A percentile compares a stretch with the other conserved stretches of the same genome.
phyloP scores from a whole-genome alignment of 2,888 invertebrate genomes.

The Zaprionus lineosus region DNA sequence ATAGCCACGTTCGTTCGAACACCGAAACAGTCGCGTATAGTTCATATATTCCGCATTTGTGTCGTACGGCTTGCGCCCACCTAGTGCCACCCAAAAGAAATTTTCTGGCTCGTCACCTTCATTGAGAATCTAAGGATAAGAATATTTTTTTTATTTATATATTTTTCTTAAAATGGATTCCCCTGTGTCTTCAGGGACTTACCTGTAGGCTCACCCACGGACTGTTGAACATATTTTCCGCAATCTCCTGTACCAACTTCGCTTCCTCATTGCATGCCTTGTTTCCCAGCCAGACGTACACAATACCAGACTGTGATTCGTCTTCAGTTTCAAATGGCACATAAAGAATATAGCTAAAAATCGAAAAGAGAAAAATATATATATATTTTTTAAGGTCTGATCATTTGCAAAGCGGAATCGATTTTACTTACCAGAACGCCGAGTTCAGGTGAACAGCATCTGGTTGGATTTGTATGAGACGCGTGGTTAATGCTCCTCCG shows the following conservation, averaged over 20 bases:
- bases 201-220: conserved; percentile 91
- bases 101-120: conserved; percentile 99
- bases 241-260: conserved; percentile 93
- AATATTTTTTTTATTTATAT: no score
- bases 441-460: conserved; percentile 95
- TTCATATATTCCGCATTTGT: conserved; percentile 95
- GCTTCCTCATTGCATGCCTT: conserved; percentile 93
- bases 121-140: conserved; percentile 87
- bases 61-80: conserved; percentile 95
- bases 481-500: conserved; percentile 95
- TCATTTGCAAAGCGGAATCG: neutral
- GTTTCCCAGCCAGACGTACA: conserved; percentile 97
- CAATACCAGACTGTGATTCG: conserved; percentile 90
- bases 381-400: neutral
- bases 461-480: conserved; percentile 94
- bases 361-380: neutral
- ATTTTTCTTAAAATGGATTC: no score
- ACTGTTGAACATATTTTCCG: conserved; percentile 95
- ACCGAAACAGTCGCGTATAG: conserved; percentile 96
- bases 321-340: conserved; percentile 95
- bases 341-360: conserved; percentile 92
- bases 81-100: conserved; percentile 98
- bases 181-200: no score
- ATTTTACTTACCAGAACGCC: conserved; percentile 91
- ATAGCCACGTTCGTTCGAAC: conserved; percentile 99